phyloP scores from a whole-genome alignment of 2,888 invertebrate genomes.

The Blomia tropicalis region DNA sequence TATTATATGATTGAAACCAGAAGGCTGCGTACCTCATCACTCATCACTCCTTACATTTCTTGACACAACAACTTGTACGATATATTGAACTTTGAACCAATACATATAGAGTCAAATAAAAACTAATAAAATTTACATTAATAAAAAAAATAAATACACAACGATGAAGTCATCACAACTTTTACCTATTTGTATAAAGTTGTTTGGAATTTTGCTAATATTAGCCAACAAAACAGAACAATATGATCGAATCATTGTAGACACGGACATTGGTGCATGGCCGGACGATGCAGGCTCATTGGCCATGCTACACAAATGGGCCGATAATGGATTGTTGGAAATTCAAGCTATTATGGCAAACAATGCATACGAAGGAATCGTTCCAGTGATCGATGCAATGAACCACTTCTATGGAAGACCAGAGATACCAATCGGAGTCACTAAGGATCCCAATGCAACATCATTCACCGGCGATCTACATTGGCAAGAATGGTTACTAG shows the following conservation, averaged over 20 bases:
- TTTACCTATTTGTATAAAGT: no score
- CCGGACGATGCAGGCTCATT: conserved; percentile 1
- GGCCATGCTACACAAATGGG: not conserved
- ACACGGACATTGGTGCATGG: conserved; percentile 10
- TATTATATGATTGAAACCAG: no score
- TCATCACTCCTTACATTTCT: no score
- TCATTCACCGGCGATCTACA: not conserved
- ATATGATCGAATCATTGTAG: conserved; percentile 4
- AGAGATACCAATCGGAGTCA: not conserved
- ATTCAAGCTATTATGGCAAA: conserved; percentile 1
- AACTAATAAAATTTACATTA: no score
- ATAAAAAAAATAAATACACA: no score
- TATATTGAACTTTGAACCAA: no score
- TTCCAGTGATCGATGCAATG: not conserved
- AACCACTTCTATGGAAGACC: not conserved
- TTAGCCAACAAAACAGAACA: no score
- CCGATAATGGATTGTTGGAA: not conserved
- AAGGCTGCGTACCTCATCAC: no score
- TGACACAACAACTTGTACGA: no score
- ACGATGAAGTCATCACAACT: no score
- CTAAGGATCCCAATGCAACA: not conserved
- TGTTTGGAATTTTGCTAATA: no score
- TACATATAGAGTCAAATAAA: no score
- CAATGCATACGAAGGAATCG: conserved; percentile 9
- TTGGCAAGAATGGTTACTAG: not conserved